Evolutionary conservation across 2,113 vertebrate species (phyloP), one percentile per base, ranked within the genome.

Genomic region (Mormyrus lacerda): DNA sequence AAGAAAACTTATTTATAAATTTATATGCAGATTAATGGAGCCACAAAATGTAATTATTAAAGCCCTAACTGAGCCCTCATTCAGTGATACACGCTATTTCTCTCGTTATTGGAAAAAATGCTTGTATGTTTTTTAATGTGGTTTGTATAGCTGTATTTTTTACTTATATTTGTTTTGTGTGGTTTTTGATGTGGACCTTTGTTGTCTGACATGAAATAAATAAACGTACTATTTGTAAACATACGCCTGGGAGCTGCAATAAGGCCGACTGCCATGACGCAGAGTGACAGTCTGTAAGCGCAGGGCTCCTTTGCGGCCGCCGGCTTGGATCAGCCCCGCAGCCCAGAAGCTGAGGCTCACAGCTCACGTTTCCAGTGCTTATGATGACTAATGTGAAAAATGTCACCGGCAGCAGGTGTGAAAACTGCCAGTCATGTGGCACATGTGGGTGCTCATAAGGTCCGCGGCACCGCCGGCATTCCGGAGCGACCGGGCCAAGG

Each of bases 311-410:
- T 27, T 48, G 19, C n/a, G 17, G 51, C 50, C 4, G 1, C 73
- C 4, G 47, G 51, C 35, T 19, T 48, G 27, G 15, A 44, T 84
- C 42, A 47, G 82, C 35, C 42, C 39, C 42, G 44, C 79, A 47
- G 79, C 9, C 58, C 35, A 17, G 45, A 65, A n/a, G 79, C 47
- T 1, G 3, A 10, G 79, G 65, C 82, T 90, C 89, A 53, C 87
- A 83, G 89, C 89, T 55, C 27, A 69, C 76, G 35, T 88, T 73
- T 86, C 86, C 47, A 85, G 90, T 35, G 88, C 82, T 90, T 91
- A 91, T 90, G 88, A 89, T 85, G 89, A 90, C 91, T 93, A 91
- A 93, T 91, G 93, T 92, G 90, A 93, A 93, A 94, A 94, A 94
- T 90, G 91, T 89, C 65, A 87, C 86, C n/a, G 90, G 90, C 79